These are phyloP conservation scores for Hylaeus anthracinus DNA, from an alignment of 1,140 invertebrate species.

Conservation along the genomic window DNA sequence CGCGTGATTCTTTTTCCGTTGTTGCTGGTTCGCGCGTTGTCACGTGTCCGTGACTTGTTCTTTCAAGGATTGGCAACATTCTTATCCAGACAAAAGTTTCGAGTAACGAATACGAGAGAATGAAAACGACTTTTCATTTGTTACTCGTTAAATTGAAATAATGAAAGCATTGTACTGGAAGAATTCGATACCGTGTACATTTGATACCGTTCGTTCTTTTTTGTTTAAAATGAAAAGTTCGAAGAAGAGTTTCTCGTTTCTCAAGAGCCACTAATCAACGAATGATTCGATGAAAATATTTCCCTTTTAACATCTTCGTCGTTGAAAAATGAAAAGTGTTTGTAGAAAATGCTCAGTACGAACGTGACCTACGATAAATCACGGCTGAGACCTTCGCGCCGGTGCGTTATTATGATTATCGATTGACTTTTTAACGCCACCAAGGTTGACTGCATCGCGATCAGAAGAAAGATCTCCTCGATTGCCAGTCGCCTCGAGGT, in stretches of 20 bases:
- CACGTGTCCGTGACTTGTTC: conserved; percentile 10
- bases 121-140: too few species aligned
- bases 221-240: too few species aligned
- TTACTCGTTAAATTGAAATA: too few species aligned
- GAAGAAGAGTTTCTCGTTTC: too few species aligned
- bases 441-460: conserved; percentile 50
- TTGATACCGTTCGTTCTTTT: too few species aligned
- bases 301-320: not conserved
- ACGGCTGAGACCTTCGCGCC: conserved; percentile 51
- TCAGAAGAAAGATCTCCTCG: conserved; percentile 7
- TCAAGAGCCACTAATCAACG: too few species aligned
- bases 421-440: conserved; percentile 17
- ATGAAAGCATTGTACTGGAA: too few species aligned
- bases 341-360: conserved; percentile 11
- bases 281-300: too few species aligned
- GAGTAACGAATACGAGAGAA: too few species aligned
- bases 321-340: not conserved
- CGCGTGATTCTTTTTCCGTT: not conserved
- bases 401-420: conserved; percentile 26
- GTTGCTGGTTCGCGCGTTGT: not conserved
- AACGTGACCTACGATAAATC: conserved; percentile 59
- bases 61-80: too few species aligned
- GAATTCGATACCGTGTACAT: too few species aligned
- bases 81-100: not conserved
- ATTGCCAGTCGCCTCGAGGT: not conserved